Evolutionary conservation across 2,888 invertebrate species (phyloP).

Genomic region (Eupeodes latifasciatus): DNA sequence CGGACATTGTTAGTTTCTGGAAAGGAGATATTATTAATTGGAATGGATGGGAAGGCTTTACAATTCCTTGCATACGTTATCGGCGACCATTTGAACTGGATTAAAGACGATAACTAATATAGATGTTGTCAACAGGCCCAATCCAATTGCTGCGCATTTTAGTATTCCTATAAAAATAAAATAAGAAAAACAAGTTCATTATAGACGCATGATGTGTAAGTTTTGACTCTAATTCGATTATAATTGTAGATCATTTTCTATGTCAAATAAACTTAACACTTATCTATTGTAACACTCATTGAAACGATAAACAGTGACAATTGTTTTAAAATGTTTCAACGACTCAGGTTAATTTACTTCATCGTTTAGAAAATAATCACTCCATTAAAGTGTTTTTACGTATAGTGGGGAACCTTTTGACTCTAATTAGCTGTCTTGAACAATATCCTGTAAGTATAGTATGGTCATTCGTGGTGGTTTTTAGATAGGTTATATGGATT

Average conservation of each 20-base stretch:
- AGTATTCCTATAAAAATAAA: conserved; percentile 79
- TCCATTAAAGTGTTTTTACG: not conserved
- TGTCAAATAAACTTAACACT: not conserved
- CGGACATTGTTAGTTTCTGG: conserved; percentile 83
- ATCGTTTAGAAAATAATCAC: not conserved
- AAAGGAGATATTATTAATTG: conserved; percentile 21
- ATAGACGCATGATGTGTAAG: not conserved
- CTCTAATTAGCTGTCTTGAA: conserved; percentile 4
- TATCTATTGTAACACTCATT: not conserved
- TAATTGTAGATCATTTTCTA: not conserved
- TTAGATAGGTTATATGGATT: not conserved
- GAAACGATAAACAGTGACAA: conserved; percentile 1
- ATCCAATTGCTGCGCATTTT: conserved; percentile 80
- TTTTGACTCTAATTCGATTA: not conserved
- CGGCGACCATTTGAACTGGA: conserved; percentile 80
- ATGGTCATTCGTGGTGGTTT: not conserved
- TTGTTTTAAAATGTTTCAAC: not conserved
- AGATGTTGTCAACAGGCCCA: conserved; percentile 80
- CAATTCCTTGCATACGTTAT: conserved; percentile 80
- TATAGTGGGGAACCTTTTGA: not conserved
- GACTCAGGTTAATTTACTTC: not conserved
- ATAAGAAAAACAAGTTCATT: not conserved
- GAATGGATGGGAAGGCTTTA: conserved; percentile 3
- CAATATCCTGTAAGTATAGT: not conserved
- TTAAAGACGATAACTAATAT: conserved; percentile 79